These are phyloP conservation scores for Discoglossus pictus DNA, from an alignment of 2,797 vertebrate species.

Conservation along the genomic window DNA sequence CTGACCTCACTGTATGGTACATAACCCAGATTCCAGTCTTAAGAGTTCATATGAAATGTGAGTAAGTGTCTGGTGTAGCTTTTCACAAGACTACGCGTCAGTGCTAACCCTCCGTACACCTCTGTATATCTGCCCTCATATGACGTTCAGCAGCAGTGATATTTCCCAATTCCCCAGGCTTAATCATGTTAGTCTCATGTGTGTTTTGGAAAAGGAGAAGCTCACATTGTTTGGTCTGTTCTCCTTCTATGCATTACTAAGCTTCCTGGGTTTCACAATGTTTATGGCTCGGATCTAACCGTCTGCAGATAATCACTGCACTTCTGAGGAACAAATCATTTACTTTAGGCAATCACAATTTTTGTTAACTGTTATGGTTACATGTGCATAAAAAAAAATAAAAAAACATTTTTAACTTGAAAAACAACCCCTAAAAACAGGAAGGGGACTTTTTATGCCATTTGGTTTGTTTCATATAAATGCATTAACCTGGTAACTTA, in stretches of 20 bases:
- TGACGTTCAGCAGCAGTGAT: slow-evolving; percentile 49
- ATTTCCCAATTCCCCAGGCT: slow-evolving; percentile 56
- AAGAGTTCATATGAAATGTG: slow-evolving; percentile 7
- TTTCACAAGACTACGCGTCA: slow-evolving; percentile 2
- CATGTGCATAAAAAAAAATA: too few species aligned
- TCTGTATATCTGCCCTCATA: slow-evolving; percentile 8
- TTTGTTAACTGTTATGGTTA: too few species aligned
- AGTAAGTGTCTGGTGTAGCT: not conserved
- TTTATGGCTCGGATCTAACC: slow-evolving; percentile 48
- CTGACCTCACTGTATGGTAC: too few species aligned
- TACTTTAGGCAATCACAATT: too few species aligned
- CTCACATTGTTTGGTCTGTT: slow-evolving; percentile 50
- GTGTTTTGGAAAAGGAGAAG: not conserved
- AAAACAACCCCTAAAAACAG: too few species aligned
- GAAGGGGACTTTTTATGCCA: too few species aligned
- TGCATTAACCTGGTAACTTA: too few species aligned
- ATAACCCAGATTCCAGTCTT: too few species aligned
- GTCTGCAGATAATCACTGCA: slow-evolving; percentile 44
- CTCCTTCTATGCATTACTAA: slow-evolving; percentile 52
- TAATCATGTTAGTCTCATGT: slow-evolving; percentile 36
- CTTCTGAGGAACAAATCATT: slow-evolving; percentile 19
- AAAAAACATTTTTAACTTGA: too few species aligned
- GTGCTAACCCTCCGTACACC: slow-evolving; percentile 6
- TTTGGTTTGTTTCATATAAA: too few species aligned
- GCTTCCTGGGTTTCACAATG: slow-evolving; percentile 62